Base-by-base conservation (phyloP, 2,888 invertebrate genomes). In the Hyles lineata region DNA sequence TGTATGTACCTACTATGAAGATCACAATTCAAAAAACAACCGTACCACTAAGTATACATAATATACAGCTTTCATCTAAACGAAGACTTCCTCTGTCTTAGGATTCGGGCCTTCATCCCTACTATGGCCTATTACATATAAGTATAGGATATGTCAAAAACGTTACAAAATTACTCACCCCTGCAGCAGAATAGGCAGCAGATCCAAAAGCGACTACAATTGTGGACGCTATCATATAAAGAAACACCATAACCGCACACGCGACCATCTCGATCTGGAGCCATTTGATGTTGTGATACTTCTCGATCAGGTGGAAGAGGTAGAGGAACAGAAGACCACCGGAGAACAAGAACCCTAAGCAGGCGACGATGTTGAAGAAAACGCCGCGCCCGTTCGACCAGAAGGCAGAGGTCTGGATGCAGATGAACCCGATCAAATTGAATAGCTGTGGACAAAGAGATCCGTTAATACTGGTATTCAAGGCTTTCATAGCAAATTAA, bases 231-330 rank as follows among this genome's bases (percentile, higher is more conserved):
- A 98, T 96, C 77, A 98, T 92, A 84, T 97, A 97, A 79, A 97
- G 95, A 69, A 96, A 91, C 9, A 96, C 94, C 96, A 97, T 96
- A 15, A 96, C 80, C 0, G 95, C 95, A 84, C 96, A 97, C 82
- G 95, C 97, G n/a, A 96, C 91, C 87, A 98, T 95, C 90, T 98
- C 98, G 78, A 97, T 96, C 88, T 97, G 97, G 75, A 98, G 90
- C 98, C 98, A 98, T 29, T 98, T 98, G 79, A 98, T 95, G 85
- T 96, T 96, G 85, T 96, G 96, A 82, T 97, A 96, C 84, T 97
- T 97, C 89, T 98, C 98, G 67, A 98, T 96, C 7, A 98, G 91
- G 86, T 98, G 98, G 89, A 98, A 97, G 70, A 98, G 85, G 87
- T 98, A 98, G 71, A 97, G 93, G 0, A 95, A 92, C 6, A 98